Evolutionary conservation across 2,888 invertebrate species (phyloP), one percentile per base, ranked within the genome.

Genomic region (Aporophyla lueneburgensis): DNA sequence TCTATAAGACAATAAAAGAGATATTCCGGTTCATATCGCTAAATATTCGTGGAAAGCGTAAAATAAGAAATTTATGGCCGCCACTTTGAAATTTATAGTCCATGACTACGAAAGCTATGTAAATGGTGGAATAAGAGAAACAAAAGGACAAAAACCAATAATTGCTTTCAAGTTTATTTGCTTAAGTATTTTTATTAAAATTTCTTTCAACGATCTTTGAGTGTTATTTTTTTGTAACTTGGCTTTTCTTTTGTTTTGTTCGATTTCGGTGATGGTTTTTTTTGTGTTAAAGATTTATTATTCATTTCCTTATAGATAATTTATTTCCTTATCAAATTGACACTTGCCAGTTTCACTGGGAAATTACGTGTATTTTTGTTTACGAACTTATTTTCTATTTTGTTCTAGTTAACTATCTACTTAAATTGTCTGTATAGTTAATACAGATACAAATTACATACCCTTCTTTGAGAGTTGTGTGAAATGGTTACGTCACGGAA

Each of bases 51-150:
- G 70, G 74, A 73, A 73, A 89, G 87, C 86, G 89, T 90, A 84
- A 89, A 92, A 92, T 91, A 88, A 89, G 53, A 90, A 91, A 90
- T 89, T 89, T 91, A 90, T 89, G 56, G 86, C 76, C 59, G 58
- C 75, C 67, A 76, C 83, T 83, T 79, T 68, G 83, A 86, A 91
- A 91, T 91, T 91, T 91, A 91, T 91, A 78, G 86, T 78, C 79
- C 24, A 53, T 76, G 83, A 85, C 86, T 87, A 83, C 79, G 78
- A 86, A 85, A 73, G 84, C 76, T 81, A 81, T 86, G 86, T 84
- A 86, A 86, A 89, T 86, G 84, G 83, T 69, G 80, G 81, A 88
- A 88, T 87, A 89, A 88, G 86, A 80, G 82, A 77, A 84, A 74
- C 77, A 80, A 78, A 78, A 70, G 77, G 79, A 87, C 76, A 86